Evolutionary conservation across 2,888 invertebrate species (phyloP).

Genomic region (Drepana falcataria): DNA sequence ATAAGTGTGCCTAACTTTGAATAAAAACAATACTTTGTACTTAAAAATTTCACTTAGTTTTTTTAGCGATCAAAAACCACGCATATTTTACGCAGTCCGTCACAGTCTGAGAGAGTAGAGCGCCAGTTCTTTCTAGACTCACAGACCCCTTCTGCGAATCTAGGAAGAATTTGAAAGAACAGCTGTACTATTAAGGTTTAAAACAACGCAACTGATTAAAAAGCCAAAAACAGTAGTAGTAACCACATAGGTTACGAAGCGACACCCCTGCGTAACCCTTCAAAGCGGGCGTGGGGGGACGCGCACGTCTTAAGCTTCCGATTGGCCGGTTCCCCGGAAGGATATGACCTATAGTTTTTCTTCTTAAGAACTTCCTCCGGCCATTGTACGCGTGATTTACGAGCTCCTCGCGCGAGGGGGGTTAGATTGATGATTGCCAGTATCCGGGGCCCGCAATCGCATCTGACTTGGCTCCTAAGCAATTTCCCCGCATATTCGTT

Average conservation of each 20-base stretch:
- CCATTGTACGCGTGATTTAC: slow-evolving; percentile 77
- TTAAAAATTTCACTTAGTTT: no score
- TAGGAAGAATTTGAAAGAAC: no score
- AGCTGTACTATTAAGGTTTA: no score
- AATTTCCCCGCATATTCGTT: slow-evolving; percentile 77
- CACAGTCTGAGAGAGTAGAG: no score
- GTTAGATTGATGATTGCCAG: slow-evolving; percentile 71
- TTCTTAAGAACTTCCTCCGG: slow-evolving; percentile 77
- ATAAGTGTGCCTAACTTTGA: no score
- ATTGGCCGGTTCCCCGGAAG: slow-evolving; percentile 76
- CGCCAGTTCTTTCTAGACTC: no score
- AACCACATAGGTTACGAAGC: not conserved
- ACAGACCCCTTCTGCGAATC: no score
- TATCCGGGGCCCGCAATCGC: slow-evolving; percentile 62
- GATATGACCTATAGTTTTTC: slow-evolving; percentile 80
- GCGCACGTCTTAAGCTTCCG: slow-evolving; percentile 53
- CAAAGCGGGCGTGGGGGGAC: slow-evolving; percentile 27
- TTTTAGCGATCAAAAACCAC: no score
- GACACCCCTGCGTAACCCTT: slow-evolving; percentile 44
- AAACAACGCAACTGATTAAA: not conserved
- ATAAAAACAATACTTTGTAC: no score
- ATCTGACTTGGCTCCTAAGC: slow-evolving; percentile 63
- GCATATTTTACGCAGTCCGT: no score
- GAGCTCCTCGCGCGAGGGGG: slow-evolving; percentile 44
- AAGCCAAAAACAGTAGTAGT: slow-evolving; percentile 3